phyloP scores from a whole-genome alignment of 2,797 vertebrate species.

The Arctocebus calabarensis region DNA sequence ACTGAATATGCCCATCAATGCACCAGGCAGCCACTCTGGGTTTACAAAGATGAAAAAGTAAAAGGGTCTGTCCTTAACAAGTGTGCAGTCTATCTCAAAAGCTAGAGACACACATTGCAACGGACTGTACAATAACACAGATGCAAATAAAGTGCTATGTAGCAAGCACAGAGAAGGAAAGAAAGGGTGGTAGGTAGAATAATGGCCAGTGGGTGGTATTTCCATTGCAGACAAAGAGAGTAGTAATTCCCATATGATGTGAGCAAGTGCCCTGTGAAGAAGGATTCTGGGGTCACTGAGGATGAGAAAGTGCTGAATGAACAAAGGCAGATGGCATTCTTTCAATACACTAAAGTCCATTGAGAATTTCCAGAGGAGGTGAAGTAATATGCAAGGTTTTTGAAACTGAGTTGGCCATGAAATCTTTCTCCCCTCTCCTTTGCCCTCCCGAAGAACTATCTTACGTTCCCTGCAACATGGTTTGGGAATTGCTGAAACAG shows the following conservation, averaged over 20 bases:
- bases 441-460: neutral
- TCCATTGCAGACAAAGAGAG: accelerated
- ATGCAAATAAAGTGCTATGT: accelerated
- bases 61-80: neutral
- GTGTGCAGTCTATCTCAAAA: neutral
- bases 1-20: accelerated
- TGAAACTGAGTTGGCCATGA: neutral
- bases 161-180: neutral
- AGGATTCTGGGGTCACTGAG: neutral
- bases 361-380: neutral
- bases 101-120: accelerated
- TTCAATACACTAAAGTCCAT: accelerated
- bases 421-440: too few species aligned
- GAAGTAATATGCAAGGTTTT: accelerated
- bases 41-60: neutral
- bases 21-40: neutral
- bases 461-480: neutral
- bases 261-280: neutral
- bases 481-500: slow-evolving; percentile 28
- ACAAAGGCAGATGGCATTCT: neutral
- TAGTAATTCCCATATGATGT: accelerated
- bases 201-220: accelerated
- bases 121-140: accelerated
- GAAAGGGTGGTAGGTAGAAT: neutral
- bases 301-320: accelerated